Conservation (phyloP, 1,140 invertebrate species). For the Protaetia brevitarsis region DNA sequence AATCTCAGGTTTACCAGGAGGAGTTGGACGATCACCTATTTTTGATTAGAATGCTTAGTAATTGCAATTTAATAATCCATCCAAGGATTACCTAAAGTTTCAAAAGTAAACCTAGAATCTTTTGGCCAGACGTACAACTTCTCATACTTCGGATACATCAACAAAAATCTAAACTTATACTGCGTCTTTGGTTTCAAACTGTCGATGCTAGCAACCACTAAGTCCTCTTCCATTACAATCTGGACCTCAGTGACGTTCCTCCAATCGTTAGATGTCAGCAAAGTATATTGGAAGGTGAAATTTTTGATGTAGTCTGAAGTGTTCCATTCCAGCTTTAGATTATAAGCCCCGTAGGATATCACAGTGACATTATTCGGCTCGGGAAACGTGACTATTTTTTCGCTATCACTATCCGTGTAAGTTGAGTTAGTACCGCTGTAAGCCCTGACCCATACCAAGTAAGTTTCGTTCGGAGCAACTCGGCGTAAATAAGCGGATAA, state of each 20-base stretch:
- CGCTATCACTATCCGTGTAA: constrained; percentile 60
- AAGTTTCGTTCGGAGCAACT: constrained; percentile 59
- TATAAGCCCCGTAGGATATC: constrained; percentile 52
- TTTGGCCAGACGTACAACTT: constrained; percentile 65
- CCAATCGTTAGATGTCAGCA: constrained; percentile 41
- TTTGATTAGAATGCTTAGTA: not conserved
- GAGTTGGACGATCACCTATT: constrained; percentile 62
- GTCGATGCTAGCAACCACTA: constrained; percentile 50
- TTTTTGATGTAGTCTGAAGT: constrained; percentile 48
- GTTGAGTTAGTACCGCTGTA: constrained; percentile 66
- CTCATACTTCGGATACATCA: constrained; percentile 62
- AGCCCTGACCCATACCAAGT: constrained; percentile 66
- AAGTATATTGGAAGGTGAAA: constrained; percentile 40
- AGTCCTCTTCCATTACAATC: not conserved
- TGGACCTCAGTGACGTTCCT: constrained; percentile 5
- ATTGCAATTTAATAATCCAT: not conserved
- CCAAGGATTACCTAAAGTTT: constrained; percentile 58
- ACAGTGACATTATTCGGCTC: constrained; percentile 63
- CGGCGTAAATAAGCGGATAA: constrained; percentile 51
- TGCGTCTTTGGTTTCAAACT: constrained; percentile 65
- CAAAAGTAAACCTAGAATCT: constrained; percentile 66
- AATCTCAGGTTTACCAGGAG: constrained; percentile 64
- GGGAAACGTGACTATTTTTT: constrained; percentile 65
- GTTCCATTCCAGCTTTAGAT: constrained; percentile 63
- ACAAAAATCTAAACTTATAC: constrained; percentile 70